Evolutionary conservation across 2,113 vertebrate species (phyloP).

Genomic region (Anolis sagrei): DNA sequence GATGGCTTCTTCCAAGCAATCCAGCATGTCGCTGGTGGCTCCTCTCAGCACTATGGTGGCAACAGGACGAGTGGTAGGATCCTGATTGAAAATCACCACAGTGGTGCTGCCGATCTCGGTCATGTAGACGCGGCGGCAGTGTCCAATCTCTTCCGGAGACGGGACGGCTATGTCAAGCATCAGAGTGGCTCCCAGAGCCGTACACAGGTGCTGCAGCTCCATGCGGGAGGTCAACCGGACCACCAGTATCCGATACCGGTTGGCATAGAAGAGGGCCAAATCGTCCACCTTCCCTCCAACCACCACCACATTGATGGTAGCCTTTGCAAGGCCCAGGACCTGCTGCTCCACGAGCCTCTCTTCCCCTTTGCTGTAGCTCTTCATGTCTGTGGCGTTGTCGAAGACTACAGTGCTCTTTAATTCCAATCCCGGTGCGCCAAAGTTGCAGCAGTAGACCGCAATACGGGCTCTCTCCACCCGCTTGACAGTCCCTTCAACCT

Average conservation of each 20-base stretch:
- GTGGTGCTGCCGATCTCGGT: slow-evolving; percentile 25
- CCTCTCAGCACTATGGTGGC: slow-evolving; percentile 40
- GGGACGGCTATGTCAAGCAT: neutral
- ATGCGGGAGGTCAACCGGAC: slow-evolving; percentile 14
- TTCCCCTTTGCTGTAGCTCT: neutral
- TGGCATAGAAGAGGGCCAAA: slow-evolving; percentile 21
- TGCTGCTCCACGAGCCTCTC: neutral
- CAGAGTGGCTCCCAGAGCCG: neutral
- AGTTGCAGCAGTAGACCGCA: slow-evolving; percentile 27
- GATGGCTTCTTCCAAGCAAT: slow-evolving; percentile 29
- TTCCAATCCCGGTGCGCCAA: neutral
- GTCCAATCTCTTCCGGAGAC: neutral
- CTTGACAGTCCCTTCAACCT: slow-evolving; percentile 8
- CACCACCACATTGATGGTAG: slow-evolving; percentile 28
- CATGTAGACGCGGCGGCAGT: slow-evolving; percentile 19
- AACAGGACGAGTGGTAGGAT: neutral
- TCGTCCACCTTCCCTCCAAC: neutral
- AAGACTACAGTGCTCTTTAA: slow-evolving; percentile 5
- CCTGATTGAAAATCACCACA: slow-evolving; percentile 37
- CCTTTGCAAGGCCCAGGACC: neutral
- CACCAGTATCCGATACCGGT: slow-evolving; percentile 28
- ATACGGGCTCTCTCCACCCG: neutral
- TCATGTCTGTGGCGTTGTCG: neutral
- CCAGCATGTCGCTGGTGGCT: slow-evolving; percentile 10
- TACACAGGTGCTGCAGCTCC: slow-evolving; percentile 20